Base-by-base conservation (phyloP, 2,113 vertebrate genomes). In the Nyctereutes procyonoides region DNA sequence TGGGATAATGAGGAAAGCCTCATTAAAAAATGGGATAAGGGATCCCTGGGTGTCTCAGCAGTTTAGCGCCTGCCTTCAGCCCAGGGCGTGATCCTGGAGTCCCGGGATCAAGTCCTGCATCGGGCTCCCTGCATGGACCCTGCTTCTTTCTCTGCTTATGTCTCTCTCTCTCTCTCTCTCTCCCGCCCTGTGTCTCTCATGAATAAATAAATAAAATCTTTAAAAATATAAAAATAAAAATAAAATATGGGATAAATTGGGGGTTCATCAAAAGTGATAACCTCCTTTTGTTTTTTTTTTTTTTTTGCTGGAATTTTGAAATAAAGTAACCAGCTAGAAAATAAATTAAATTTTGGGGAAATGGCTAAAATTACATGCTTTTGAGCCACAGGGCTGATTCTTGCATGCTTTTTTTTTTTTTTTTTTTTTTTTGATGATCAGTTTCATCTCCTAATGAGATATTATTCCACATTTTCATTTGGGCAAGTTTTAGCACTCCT, bases 311-410 rank as follows among this genome's bases (percentile, higher is more conserved):
- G 22, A 87, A 76, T 74, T 96, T 79, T 83, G 26, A 91, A 95
- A 89, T 83, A 53, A 0, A 5, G 43, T 73, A 67, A 71, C 32
- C 71, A 73, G 55, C 8, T 56, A 55, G 58, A 26, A 92, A 94
- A 62, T 67, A 80, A 65, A 65, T 71, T 83, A n/a, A 90, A 79
- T 24, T 80, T 90, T 86, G 55, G 71, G 48, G n/a, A 96, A 94
- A 58, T 58, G 74, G 74, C 77, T 55, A 88, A n/a, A 55, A 6
- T 48, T 71, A 32, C 43, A 48, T 81, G 67, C 22, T 83, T 96
- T 63, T 79, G 38, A 86, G 65, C 88, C 58, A 84, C 5, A 26
- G 58, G 35, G 76, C 28, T 87, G 53, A 95, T 32, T 19, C 28
- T 65, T 35, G 26, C 16, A 17, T 93, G 82, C 51, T 67, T 77